These are phyloP conservation scores for Macrochelys suwanniensis DNA, from an alignment of 2,797 vertebrate species.

Conservation along the genomic window DNA sequence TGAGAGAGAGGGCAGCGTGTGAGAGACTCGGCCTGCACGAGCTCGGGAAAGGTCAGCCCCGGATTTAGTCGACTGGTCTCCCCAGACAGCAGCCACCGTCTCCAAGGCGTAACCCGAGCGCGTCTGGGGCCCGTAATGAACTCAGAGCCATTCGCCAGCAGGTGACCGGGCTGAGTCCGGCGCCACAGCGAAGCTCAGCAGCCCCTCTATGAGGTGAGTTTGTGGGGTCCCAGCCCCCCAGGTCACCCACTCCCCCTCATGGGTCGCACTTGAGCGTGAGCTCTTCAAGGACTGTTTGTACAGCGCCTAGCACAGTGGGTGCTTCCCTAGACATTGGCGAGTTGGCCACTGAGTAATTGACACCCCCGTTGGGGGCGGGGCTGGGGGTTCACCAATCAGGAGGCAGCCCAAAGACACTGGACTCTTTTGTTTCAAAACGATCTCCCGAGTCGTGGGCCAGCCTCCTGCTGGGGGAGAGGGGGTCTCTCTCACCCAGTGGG, in stretches of 20 bases:
- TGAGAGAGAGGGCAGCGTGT: not conserved
- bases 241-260: not conserved
- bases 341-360: too few relatives aligned
- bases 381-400: too few relatives aligned
- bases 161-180: not conserved
- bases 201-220: not conserved
- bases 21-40: not conserved
- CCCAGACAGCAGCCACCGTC: too few relatives aligned
- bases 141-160: not conserved
- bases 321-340: not conserved
- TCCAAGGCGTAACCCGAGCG: too few relatives aligned
- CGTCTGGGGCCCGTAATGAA: not conserved
- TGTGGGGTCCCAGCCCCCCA: not conserved
- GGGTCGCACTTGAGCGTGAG: not conserved
- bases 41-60: too few relatives aligned
- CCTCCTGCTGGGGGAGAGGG: accelerated
- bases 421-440: too few relatives aligned
- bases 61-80: not conserved
- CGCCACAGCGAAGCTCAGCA: not conserved
- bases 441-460: too few relatives aligned
- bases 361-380: too few relatives aligned
- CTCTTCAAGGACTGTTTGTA: too few relatives aligned
- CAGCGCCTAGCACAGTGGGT: too few relatives aligned
- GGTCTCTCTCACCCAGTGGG: too few relatives aligned
- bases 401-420: too few relatives aligned